phyloP scores from a whole-genome alignment of 1,140 invertebrate genomes.

The Saccostrea echinata region DNA sequence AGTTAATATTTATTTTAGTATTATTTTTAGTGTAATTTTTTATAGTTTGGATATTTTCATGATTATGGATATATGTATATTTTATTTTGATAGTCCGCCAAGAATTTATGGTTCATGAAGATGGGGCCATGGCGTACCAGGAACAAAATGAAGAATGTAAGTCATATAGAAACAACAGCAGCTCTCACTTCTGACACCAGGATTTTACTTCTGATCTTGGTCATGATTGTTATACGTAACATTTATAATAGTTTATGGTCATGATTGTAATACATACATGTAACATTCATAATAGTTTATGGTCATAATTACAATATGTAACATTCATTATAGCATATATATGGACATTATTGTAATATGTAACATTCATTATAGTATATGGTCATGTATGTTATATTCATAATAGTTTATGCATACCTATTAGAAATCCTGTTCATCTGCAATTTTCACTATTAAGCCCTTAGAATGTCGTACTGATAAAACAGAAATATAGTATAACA shows the following conservation, averaged over 20 bases:
- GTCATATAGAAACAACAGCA: constrained; percentile 67
- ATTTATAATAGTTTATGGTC: background rate
- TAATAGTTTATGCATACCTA: too few species aligned
- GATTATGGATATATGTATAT: background rate
- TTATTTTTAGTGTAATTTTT: background rate
- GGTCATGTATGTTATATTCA: too few species aligned
- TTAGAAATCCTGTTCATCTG: too few species aligned
- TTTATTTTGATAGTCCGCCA: constrained; percentile 86
- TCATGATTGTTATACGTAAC: background rate
- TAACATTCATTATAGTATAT: too few species aligned
- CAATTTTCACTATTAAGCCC: too few species aligned
- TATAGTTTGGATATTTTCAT: background rate
- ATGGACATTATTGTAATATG: too few species aligned
- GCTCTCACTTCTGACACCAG: background rate
- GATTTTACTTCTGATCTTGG: background rate
- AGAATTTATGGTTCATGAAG: constrained; percentile 95
- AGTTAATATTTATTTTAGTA: background rate
- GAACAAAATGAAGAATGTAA: constrained; percentile 95
- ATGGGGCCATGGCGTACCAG: constrained; percentile 92
- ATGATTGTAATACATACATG: background rate
- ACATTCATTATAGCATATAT: background rate
- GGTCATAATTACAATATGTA: background rate
- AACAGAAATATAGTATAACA: too few species aligned
- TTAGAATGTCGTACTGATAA: too few species aligned
- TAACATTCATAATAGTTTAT: background rate